Base-by-base conservation (phyloP, 2,888 invertebrate species). In the Tachystola acroxantha region DNA sequence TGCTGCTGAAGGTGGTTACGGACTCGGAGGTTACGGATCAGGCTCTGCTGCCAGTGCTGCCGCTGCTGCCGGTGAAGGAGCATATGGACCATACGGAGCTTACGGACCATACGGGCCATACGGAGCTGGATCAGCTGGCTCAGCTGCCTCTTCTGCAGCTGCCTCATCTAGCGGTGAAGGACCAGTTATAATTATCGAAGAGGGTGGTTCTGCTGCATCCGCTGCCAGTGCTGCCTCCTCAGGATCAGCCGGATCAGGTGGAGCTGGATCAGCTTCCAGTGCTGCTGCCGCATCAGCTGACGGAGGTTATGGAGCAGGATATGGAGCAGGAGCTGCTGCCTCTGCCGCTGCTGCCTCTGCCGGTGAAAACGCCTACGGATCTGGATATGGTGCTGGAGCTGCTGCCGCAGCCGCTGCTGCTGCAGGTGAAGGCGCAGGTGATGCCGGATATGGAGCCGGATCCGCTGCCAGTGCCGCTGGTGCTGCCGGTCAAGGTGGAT, bases 181-280 rank as follows among this genome's bases (percentile, higher is more conserved):
- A n/a, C n/a, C n/a, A n/a, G n/a, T n/a, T n/a, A n/a, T n/a, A n/a
- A n/a, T n/a, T n/a, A n/a, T n/a, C n/a, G n/a, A n/a, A n/a, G n/a
- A n/a, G n/a, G 25, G 20, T 10, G 25, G 10, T 10, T n/a, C 7
- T 10, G 25, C 44, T 20, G 20, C 20, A 6, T 6, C 3, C 2
- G 40, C 40, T 16, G 39, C 45, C 10, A 36, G 39, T 2, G 39
- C 32, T 0, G 28, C 19, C 5, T 24, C 12, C 10, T 24, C 33
- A 10, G 9, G 24, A 10, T 30, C 37, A 26, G 36, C 34, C 5
- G 31, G 12, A n/a, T 10, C 33, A 14, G 34, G 36, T n/a, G 32
- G 29, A 1, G 24, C 24, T n/a, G 24, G 24, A 24, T 24, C 24
- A n/a, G 9, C 24, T 20, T 6, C 20, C 13, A n/a, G 9, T 16